Percentiles rank a stretch among this genome's conserved stretches.
Evolutionary conservation across 1,140 invertebrate genomes (phyloP).

Genomic region (Eueides isabella): DNA sequence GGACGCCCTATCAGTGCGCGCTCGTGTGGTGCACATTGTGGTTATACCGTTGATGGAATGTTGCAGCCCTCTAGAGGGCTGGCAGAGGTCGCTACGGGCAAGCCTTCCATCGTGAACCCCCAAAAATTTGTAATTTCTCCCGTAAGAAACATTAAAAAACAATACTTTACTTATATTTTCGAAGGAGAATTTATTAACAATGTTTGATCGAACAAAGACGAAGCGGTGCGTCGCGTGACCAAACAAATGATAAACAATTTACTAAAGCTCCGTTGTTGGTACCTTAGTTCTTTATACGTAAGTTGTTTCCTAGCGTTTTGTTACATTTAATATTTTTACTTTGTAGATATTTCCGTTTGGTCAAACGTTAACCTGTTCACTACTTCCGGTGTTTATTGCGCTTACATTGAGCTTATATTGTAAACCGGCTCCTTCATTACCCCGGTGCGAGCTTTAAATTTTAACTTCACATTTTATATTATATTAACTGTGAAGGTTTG

Average conservation of each 20-base stretch:
- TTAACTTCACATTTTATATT: no score
- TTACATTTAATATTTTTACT: neutral
- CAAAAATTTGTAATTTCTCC: neutral
- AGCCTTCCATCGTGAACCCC: no score
- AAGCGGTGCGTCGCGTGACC: constrained; percentile 50
- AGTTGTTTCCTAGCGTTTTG: neutral
- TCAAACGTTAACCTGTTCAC: neutral
- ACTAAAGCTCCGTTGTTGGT: neutral
- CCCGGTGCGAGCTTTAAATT: no score
- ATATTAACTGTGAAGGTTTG: no score
- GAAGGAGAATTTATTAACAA: constrained; percentile 28
- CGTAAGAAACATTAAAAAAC: neutral
- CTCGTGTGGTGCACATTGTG: no score
- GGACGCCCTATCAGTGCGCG: no score
- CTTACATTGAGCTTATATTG: neutral
- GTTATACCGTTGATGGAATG: no score
- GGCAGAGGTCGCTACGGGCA: no score
- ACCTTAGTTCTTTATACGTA: neutral
- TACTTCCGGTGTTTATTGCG: neutral
- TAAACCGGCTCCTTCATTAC: no score
- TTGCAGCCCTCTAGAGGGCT: no score
- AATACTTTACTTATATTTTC: neutral
- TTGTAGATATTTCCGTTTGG: neutral
- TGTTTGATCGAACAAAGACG: constrained; percentile 46
- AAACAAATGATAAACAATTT: constrained; percentile 35